Conservation (phyloP, 1,140 invertebrate genomes). For the Diabrotica virgifera region DNA sequence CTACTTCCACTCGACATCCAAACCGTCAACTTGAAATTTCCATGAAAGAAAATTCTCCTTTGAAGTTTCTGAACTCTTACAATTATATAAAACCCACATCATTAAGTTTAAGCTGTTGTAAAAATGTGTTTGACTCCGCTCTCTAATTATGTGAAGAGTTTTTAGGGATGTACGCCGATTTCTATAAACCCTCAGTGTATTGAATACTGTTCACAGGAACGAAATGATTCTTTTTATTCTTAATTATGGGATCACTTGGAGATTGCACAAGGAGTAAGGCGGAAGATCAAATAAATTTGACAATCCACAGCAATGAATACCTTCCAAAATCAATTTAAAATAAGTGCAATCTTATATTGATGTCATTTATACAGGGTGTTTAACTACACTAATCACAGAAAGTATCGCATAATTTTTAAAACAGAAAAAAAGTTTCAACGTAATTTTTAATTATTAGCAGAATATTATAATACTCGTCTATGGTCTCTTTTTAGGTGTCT, state of each 20-base stretch:
- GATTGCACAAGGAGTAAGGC: neutral
- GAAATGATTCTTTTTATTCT: neutral
- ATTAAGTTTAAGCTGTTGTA: slow-evolving; percentile 29
- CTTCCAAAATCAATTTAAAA: too few relatives aligned
- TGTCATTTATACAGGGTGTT: too few relatives aligned
- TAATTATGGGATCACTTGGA: neutral
- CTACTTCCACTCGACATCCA: neutral
- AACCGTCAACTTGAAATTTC: slow-evolving; percentile 1
- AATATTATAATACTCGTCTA: too few relatives aligned
- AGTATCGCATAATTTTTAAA: too few relatives aligned
- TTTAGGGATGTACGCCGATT: slow-evolving; percentile 5
- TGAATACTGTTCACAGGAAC: neutral
- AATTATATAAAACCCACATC: slow-evolving; percentile 27
- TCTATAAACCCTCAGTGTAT: slow-evolving; percentile 6
- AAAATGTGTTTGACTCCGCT: slow-evolving; percentile 20
- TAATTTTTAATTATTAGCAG: too few relatives aligned
- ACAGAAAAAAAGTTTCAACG: too few relatives aligned
- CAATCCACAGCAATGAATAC: too few relatives aligned
- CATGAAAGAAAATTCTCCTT: neutral
- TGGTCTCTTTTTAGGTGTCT: too few relatives aligned
- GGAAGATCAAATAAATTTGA: neutral
- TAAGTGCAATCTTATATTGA: too few relatives aligned
- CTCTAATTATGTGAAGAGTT: slow-evolving; percentile 33
- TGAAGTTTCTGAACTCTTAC: neutral
- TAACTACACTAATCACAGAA: too few relatives aligned